Base-by-base conservation (phyloP, 2,888 invertebrate genomes). In the Ectemnius continuus region DNA sequence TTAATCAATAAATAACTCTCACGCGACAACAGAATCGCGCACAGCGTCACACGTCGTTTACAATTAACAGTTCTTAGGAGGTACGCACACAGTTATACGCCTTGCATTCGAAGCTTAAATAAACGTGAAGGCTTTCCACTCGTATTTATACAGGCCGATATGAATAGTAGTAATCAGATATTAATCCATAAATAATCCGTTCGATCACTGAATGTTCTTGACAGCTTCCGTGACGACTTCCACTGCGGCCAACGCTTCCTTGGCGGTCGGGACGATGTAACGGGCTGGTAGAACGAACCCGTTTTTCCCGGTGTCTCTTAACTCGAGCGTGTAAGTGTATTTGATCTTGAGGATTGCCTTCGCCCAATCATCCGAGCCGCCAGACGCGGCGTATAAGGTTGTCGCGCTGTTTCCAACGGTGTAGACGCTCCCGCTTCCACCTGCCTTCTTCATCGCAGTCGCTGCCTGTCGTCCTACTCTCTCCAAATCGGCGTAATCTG, bases 311-410 rank as follows among this genome's bases (percentile, higher is more conserved):
- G 93, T 95, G 90, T 98, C 98, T 66, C 97, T 93, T 67, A 98
- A 93, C 92, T 98, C 98, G 70, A 98, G 93, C 0, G 98, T 98
- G 91, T 96, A 98, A 1, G 97, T 91, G 89, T 97, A 98, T 89
- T 97, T 97, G 78, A 98, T 95, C 52, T 94, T 94, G 8, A 94
- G 94, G 56, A 93, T 92, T 0, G 96, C 96, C 91, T 98, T 97
- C 6, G 97, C 98, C 97, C 97, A 98, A 90, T 98, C 98, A 85
- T 97, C 96, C 0, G 96, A 95, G 14, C 96, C 96, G 1, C 97
- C 97, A 45, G 95, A 92, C 2, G 96, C 96, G 0, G 97, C 95
- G 89, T 97, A 97, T 1, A 97, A 91, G 0, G 95, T 93, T n/a
- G 93, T 93, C 60, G 95, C 96, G 20, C 96, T 94, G 62, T 96